Percentiles rank a stretch among this genome's conserved stretches.
Conservation (phyloP, 1,140 invertebrate species). For the Hycleus cichorii region DNA sequence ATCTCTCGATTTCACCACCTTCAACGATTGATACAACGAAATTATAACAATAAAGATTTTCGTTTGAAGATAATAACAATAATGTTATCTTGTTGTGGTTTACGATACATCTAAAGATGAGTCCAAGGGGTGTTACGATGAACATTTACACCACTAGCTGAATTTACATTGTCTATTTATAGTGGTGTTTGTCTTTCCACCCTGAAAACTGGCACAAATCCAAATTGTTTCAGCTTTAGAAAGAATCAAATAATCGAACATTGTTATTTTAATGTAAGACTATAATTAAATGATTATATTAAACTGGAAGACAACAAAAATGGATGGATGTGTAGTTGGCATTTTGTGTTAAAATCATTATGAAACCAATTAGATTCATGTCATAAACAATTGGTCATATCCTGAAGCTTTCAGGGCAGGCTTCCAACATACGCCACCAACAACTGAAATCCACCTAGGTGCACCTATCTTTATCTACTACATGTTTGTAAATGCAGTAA, state of each 20-base stretch:
- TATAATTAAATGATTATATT: conserved; percentile 19
- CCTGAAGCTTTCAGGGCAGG: conserved; percentile 26
- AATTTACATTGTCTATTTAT: conserved; percentile 27
- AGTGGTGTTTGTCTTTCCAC: conserved; percentile 28
- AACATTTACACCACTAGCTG: conserved; percentile 29
- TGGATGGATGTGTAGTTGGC: no score
- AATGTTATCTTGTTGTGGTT: no score
- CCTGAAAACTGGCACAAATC: no score
- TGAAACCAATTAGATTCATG: conserved; percentile 32
- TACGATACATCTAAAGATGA: conserved; percentile 15
- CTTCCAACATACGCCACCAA: conserved; percentile 29
- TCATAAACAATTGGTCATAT: conserved; percentile 39
- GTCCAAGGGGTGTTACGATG: conserved; percentile 19
- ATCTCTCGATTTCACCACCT: no score
- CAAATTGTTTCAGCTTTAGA: no score
- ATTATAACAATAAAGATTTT: no score
- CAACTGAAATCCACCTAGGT: not conserved
- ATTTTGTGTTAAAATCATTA: no score
- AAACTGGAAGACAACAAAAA: conserved; percentile 5
- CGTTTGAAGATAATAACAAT: no score
- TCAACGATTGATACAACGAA: no score
- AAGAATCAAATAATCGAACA: no score
- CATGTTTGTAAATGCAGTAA: not conserved
- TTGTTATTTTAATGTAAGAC: no score
- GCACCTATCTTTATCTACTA: not conserved